phyloP scores from a whole-genome alignment of 37 sponge, comb jelly and placozoan species.

The Ephydatia muelleri region DNA sequence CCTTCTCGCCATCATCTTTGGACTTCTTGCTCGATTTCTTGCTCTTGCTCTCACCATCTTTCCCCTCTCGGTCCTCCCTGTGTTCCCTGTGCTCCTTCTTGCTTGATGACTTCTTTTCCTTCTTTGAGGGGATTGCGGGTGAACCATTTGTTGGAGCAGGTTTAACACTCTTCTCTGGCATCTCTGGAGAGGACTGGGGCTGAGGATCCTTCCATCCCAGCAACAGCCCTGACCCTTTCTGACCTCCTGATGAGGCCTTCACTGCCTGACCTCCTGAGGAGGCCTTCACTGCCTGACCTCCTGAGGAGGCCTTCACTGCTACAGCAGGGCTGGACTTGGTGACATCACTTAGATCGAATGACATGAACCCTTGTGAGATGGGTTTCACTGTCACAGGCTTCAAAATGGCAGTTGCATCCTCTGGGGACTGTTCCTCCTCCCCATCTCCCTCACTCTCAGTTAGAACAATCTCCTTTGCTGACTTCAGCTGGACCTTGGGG shows the following conservation, averaged over 20 bases:
- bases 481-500: constrained; percentile 24
- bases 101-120: background rate
- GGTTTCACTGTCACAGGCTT: background rate
- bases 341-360: background rate
- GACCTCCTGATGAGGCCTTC: no score
- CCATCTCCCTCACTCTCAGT: constrained; percentile 62
- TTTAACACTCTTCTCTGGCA: background rate
- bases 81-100: no score
- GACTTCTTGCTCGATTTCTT: background rate
- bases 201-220: background rate
- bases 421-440: constrained; percentile 33
- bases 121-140: background rate
- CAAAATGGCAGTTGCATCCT: background rate
- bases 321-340: background rate
- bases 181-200: background rate
- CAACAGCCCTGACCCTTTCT: background rate
- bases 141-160: background rate
- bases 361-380: background rate
- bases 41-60: background rate
- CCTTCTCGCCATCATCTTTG: background rate
- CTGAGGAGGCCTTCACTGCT: background rate
- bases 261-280: no score
- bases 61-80: no score
- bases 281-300: no score
- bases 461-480: constrained; percentile 54